Evolutionary conservation across 2,888 invertebrate species (phyloP).

Genomic region (Agrochola macilenta): DNA sequence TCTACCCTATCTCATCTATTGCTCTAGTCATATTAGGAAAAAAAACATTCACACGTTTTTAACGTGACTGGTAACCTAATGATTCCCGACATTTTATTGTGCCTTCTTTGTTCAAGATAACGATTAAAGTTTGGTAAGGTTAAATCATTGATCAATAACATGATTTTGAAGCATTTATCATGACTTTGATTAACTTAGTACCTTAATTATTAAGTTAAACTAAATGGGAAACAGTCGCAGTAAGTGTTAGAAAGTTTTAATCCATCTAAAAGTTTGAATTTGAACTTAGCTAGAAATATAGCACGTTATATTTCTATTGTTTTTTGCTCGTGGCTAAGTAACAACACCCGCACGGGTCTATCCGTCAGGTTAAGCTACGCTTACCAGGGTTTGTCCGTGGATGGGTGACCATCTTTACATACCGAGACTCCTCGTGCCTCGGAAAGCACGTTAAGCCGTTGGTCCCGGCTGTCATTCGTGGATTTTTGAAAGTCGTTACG

Average conservation of each 20-base stretch:
- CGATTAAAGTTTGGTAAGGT: background rate
- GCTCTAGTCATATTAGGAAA: conserved; percentile 33
- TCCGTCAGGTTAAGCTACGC: too few species aligned
- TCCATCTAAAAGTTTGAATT: background rate
- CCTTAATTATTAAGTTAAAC: background rate
- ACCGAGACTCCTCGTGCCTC: too few species aligned
- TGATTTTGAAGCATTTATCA: background rate
- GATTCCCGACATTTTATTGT: conserved; percentile 11
- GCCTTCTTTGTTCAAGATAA: background rate
- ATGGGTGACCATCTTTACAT: too few species aligned
- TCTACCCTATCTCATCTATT: conserved; percentile 62
- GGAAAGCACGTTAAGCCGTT: too few species aligned
- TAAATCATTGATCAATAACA: background rate
- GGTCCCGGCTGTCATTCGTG: too few species aligned
- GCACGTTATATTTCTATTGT: conserved; percentile 29
- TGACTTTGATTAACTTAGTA: background rate
- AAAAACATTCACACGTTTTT: conserved; percentile 64
- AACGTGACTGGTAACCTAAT: background rate
- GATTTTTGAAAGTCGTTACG: too few species aligned
- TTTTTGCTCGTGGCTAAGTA: background rate
- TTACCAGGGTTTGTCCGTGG: too few species aligned
- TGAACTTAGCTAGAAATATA: background rate
- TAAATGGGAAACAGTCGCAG: background rate
- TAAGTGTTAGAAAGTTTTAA: background rate
- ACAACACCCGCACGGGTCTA: too few species aligned